phyloP scores from a whole-genome alignment of 2,888 invertebrate genomes.

The Orchestes rusci region DNA sequence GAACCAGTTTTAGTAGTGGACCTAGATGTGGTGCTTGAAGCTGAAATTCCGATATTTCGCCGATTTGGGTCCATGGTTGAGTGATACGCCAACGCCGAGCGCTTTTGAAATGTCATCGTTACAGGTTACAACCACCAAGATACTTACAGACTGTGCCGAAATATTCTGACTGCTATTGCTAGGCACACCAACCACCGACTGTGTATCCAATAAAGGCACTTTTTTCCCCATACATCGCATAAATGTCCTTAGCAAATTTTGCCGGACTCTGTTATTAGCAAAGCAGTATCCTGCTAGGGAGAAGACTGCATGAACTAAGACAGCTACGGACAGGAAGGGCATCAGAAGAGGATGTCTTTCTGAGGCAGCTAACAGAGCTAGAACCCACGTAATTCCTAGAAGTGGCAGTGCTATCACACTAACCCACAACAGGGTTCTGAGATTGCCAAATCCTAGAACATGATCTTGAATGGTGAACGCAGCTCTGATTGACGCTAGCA shows the following conservation, averaged over 20 bases:
- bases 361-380: conserved; percentile 70
- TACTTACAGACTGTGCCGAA: conserved; percentile 52
- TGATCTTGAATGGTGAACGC: conserved; percentile 88
- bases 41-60: conserved; percentile 85
- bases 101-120: too few relatives aligned
- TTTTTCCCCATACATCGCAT: conserved; percentile 74
- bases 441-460: conserved; percentile 77
- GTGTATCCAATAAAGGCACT: conserved; percentile 70
- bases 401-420: conserved; percentile 82
- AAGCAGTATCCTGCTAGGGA: conserved; percentile 82
- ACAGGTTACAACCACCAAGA: too few relatives aligned
- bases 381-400: conserved; percentile 79
- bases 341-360: conserved; percentile 66
- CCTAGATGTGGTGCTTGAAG: conserved; percentile 88
- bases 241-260: conserved; percentile 62
- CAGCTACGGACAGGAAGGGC: conserved; percentile 68
- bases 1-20: conserved; percentile 93
- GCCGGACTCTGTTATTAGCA: conserved; percentile 75
- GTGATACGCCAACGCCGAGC: conserved; percentile 78
- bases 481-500: conserved; percentile 80
- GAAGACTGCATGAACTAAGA: conserved; percentile 73
- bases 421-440: conserved; percentile 74
- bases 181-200: conserved; percentile 54
- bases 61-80: conserved; percentile 57
- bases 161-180: conserved; percentile 74